phyloP scores from a whole-genome alignment of 2,797 vertebrate genomes.

The Cephalopachus bancanus region DNA sequence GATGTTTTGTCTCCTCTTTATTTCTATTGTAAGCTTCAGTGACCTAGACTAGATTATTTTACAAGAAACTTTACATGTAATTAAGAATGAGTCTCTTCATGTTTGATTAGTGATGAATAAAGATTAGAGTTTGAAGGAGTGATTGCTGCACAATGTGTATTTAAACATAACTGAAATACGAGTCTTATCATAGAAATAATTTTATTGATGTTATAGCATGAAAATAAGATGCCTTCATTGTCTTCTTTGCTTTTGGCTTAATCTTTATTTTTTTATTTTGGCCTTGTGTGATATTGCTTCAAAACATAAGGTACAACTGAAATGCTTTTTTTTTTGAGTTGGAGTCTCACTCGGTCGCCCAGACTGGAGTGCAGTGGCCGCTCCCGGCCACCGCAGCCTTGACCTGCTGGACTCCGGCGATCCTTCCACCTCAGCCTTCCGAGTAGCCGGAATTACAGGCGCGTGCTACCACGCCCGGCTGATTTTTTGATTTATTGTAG shows the following conservation, averaged over 20 bases:
- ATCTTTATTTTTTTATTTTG: not conserved
- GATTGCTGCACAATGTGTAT: not conserved
- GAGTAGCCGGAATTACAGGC: no score
- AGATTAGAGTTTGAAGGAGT: not conserved
- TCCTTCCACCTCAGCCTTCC: no score
- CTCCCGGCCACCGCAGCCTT: no score
- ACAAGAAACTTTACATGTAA: not conserved
- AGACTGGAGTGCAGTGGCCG: no score
- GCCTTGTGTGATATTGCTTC: not conserved
- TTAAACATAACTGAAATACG: constrained; percentile 15
- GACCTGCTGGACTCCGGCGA: no score
- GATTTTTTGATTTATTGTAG: no score
- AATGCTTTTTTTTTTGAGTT: no score
- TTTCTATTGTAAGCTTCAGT: constrained; percentile 46
- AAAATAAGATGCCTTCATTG: not conserved
- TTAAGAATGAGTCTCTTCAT: constrained; percentile 57
- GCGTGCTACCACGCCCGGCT: no score
- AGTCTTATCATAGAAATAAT: not conserved
- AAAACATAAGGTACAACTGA: not conserved
- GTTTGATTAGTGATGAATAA: constrained; percentile 51
- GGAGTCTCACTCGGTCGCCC: no score
- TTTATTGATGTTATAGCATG: not conserved
- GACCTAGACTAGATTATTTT: constrained; percentile 8
- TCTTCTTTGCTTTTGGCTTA: not conserved
- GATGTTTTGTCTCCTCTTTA: constrained; percentile 50